Base-by-base conservation (phyloP, 1,140 invertebrate species). In the Neotoxoptera formosana region DNA sequence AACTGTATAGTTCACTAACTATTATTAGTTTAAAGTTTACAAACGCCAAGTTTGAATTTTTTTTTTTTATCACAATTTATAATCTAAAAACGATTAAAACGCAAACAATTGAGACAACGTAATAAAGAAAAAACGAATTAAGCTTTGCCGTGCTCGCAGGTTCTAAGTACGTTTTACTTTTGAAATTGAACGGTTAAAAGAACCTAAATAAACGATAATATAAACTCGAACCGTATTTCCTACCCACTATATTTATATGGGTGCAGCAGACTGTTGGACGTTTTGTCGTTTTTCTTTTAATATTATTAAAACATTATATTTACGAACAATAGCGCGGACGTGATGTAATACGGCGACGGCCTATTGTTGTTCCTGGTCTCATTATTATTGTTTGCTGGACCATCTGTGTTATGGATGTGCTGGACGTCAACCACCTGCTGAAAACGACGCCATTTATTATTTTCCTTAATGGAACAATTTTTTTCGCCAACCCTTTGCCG, bases 371-470 rank as follows among this genome's bases (percentile, higher is more conserved):
- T 56, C 23, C 48, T 14, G 51, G 53, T 67, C 89, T 67, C 89
- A 45, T 90, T 90, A 60, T 90, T 90, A 90, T 90, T 30, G 89
- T 90, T 48, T 45, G 89, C 56, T n/a, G 56, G 89, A 90, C 89
- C 53, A n/a, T 45, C 53, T 67, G 34, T 67, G 53, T 90, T 90
- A 90, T 45, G 89, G 53, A 90, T 45, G 89, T 90, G 89, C 89
- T n/a, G 53, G 53, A 67, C 89, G 53, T 90, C 89, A 60, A 90
- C 89, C 89, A 90, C 89, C 89, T 90, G 89, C 89, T 90, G 89
- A 67, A 90, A 90, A 90, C 89, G 53, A 67, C 36, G 89, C 53
- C 89, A 90, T 90, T 90, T 90, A 90, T 67, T 90, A 67, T 45
- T 25, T 90, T 67, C 53, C 89, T 45, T 90, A 67, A 90, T 67